phyloP scores from a whole-genome alignment of 2,113 vertebrate genomes.

The Bambusicola thoracicus region DNA sequence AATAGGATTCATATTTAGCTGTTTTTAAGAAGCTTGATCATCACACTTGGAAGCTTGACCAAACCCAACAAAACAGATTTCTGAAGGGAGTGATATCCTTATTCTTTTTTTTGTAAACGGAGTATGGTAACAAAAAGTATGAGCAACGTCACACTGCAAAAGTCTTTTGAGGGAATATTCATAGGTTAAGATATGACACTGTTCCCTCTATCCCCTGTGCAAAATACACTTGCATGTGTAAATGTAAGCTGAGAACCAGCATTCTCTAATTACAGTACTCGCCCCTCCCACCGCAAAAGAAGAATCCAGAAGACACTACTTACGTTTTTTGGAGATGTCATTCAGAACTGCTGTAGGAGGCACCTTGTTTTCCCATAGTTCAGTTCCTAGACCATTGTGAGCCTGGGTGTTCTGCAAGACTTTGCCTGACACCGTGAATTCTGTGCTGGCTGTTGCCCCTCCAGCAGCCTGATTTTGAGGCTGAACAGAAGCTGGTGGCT shows the following conservation, averaged over 20 bases:
- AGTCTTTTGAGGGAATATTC: not conserved
- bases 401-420: constrained; percentile 78
- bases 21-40: not conserved
- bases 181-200: not conserved
- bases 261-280: not conserved
- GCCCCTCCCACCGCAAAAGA: not conserved
- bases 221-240: not conserved
- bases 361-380: constrained; percentile 96
- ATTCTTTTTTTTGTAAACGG: not conserved
- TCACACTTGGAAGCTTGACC: not conserved
- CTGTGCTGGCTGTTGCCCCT: constrained; percentile 75
- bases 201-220: not conserved
- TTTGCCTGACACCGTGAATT: constrained; percentile 83
- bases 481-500: constrained; percentile 66
- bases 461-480: constrained; percentile 59
- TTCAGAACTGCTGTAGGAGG: constrained; percentile 83
- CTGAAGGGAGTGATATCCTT: not conserved
- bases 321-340: constrained; percentile 93
- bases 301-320: constrained; percentile 58
- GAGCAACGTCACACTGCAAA: not conserved
- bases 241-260: not conserved
- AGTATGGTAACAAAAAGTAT: not conserved
- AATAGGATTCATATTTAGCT: not conserved
- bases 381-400: constrained; percentile 85
- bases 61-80: not conserved